Evolutionary conservation across 1,140 invertebrate genomes (phyloP).

Genomic region (Bombyx mori): DNA sequence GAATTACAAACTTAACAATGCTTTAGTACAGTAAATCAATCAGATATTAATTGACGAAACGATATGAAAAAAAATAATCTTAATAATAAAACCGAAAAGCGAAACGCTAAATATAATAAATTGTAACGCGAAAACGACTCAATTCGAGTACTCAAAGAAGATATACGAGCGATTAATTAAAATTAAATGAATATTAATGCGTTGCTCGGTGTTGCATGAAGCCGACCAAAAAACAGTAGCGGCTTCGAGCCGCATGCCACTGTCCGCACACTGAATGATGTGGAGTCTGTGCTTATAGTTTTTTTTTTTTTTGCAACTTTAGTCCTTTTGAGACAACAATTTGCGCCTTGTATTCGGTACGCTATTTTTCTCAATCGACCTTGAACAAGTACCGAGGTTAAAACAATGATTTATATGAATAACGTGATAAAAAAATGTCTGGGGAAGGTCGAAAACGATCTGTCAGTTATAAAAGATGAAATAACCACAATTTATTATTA

Average conservation of each 20-base stretch:
- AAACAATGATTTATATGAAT: background rate
- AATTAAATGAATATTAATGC: conserved; percentile 52
- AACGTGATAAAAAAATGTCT: background rate
- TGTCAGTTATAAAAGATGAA: background rate
- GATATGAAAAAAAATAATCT: too few species aligned
- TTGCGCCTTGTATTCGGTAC: background rate
- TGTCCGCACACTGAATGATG: conserved; percentile 44
- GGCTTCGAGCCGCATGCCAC: conserved; percentile 34
- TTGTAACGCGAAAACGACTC: conserved; percentile 20
- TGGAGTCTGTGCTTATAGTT: conserved; percentile 33
- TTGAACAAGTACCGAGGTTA: too few species aligned
- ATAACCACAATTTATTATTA: too few species aligned
- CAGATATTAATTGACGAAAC: too few species aligned
- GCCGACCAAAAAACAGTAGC: conserved; percentile 62
- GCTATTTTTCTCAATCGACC: background rate
- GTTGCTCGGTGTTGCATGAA: conserved; percentile 42
- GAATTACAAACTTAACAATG: too few species aligned
- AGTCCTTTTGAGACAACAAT: background rate
- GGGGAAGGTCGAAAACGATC: background rate
- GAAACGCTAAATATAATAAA: too few species aligned
- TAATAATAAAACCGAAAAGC: too few species aligned
- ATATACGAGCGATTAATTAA: conserved; percentile 50
- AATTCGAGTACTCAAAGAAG: conserved; percentile 31
- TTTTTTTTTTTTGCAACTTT: conserved; percentile 27
- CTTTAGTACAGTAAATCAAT: too few species aligned